Conservation (phyloP, 2,797 vertebrate genomes). For the Acipenser transmontanus region DNA sequence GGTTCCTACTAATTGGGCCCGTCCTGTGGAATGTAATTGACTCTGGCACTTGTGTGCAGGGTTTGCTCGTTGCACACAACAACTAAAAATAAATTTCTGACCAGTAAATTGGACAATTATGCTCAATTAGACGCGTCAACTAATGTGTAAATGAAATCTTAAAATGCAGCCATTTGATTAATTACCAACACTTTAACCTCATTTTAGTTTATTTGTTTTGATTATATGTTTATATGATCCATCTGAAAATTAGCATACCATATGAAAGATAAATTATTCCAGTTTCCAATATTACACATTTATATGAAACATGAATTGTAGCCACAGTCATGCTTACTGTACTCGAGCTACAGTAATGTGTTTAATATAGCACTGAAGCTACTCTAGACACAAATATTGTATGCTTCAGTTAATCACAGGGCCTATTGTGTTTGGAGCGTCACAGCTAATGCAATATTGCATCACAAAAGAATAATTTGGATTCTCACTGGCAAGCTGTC, state of each 20-base stretch:
- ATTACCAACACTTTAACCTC: constrained; percentile 47
- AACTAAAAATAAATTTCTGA: constrained; percentile 72
- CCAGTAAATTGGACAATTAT: constrained; percentile 76
- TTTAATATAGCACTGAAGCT: constrained; percentile 45
- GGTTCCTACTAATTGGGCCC: constrained; percentile 60
- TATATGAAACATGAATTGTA: no score
- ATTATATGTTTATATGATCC: neutral
- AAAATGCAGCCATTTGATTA: constrained; percentile 35
- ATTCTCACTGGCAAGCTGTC: constrained; percentile 38
- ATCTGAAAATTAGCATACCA: neutral
- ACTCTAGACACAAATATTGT: constrained; percentile 34
- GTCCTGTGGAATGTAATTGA: no score
- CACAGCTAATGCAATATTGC: constrained; percentile 21
- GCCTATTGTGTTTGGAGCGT: constrained; percentile 33
- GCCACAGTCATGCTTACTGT: constrained; percentile 17
- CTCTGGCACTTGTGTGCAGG: constrained; percentile 36
- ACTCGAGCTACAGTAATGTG: constrained; percentile 36
- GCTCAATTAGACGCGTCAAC: constrained; percentile 70
- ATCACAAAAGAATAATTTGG: constrained; percentile 18
- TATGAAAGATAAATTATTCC: neutral
- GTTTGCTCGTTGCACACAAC: constrained; percentile 59
- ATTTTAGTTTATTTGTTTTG: constrained; percentile 27
- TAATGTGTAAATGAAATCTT: constrained; percentile 45
- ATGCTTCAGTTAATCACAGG: constrained; percentile 43
- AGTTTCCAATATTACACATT: no score